These are phyloP conservation scores for Sphinx pinastri DNA, from an alignment of 2,888 invertebrate species.

Conservation along the genomic window DNA sequence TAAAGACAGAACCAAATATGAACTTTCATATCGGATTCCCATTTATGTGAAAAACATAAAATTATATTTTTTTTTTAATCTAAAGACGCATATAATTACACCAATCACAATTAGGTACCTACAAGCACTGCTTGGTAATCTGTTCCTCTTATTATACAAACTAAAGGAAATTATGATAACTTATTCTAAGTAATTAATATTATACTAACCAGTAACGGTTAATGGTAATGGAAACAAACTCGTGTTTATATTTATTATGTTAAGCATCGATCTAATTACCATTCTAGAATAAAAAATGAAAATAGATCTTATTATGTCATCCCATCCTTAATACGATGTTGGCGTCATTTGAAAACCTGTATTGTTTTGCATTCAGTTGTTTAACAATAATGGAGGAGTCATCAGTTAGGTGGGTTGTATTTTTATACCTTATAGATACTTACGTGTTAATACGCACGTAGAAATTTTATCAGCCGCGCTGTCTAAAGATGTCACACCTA, in stretches of 20 bases:
- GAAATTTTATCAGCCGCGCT: conserved; percentile 15
- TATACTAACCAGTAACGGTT: background rate
- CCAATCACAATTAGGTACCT: too few relatives aligned
- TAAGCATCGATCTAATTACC: background rate
- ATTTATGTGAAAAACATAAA: too few relatives aligned
- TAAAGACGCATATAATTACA: too few relatives aligned
- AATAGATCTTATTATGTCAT: background rate
- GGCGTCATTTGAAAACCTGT: background rate
- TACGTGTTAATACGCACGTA: conserved; percentile 30
- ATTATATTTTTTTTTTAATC: too few relatives aligned
- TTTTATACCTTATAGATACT: conserved; percentile 17
- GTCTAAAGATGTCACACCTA: conserved; percentile 40
- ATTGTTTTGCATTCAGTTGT: background rate
- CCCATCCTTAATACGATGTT: background rate
- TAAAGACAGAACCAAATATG: too few relatives aligned
- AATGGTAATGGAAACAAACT: background rate
- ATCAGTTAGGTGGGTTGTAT: conserved; percentile 2
- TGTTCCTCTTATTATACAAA: too few relatives aligned
- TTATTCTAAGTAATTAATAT: too few relatives aligned
- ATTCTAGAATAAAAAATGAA: background rate
- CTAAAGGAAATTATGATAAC: too few relatives aligned
- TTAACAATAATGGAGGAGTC: background rate
- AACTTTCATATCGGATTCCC: too few relatives aligned
- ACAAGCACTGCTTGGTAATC: too few relatives aligned
- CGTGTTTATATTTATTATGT: background rate